Evolutionary conservation across 1,140 invertebrate genomes (phyloP).

Genomic region (Drosophila albomicans): DNA sequence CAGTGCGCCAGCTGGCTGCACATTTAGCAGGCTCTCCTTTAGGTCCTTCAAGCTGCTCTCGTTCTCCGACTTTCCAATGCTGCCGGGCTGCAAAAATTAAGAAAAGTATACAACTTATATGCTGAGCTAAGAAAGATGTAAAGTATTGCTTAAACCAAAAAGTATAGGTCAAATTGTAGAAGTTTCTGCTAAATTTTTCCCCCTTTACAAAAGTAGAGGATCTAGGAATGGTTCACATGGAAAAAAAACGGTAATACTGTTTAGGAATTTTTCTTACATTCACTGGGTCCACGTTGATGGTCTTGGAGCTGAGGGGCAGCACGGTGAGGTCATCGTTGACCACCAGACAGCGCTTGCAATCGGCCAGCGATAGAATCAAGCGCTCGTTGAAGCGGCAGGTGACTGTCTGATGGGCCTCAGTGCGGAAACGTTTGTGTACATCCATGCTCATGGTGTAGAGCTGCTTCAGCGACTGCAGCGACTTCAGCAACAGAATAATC

Average conservation of each 20-base stretch:
- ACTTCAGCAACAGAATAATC: conserved; percentile 94
- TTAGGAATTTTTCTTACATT: conserved; percentile 83
- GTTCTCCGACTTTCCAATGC: conserved; percentile 80
- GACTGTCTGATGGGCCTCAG: conserved; percentile 97
- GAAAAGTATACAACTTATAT: neutral
- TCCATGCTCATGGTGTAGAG: conserved; percentile 99
- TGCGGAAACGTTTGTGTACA: conserved; percentile 97
- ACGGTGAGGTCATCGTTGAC: conserved; percentile 97
- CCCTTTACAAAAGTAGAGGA: no score
- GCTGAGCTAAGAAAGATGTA: neutral
- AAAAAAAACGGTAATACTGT: no score
- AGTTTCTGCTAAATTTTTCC: no score
- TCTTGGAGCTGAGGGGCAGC: conserved; percentile 96
- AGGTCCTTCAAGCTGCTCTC: conserved; percentile 88
- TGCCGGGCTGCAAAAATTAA: conserved; percentile 45
- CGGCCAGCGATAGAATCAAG: conserved; percentile 96
- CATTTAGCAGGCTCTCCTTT: conserved; percentile 91
- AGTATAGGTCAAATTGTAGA: no score
- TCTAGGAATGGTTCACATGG: no score
- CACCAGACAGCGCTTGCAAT: conserved; percentile 95
- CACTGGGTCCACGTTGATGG: conserved; percentile 91
- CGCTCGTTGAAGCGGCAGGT: conserved; percentile 98
- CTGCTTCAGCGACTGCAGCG: conserved; percentile 95
- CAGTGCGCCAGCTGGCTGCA: conserved; percentile 95
- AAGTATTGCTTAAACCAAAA: no score